Base-by-base conservation (phyloP, 2,113 vertebrate species). In the Fukomys damarensis region DNA sequence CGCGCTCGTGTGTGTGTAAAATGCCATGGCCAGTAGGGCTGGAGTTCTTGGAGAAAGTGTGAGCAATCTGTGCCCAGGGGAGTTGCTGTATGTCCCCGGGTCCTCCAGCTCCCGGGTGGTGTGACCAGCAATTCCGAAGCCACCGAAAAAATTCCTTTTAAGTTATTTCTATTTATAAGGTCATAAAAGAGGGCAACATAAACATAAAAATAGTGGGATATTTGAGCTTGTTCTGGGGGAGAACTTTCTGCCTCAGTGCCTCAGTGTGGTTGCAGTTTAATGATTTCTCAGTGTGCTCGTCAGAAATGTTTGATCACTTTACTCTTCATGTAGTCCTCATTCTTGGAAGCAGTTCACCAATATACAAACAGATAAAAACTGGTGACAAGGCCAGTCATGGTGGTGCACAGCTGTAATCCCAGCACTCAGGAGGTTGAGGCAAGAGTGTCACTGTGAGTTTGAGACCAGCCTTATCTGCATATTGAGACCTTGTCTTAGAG, bases 41-140 rank as follows among this genome's bases (percentile, higher is more conserved):
- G 46, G 77, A 19, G 43, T 52, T 46, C 43, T 46, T 22, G 28
- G 26, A 70, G 68, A 38, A 41, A 24, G 41, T 72, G 68, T 4
- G 9, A 24, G 9, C 20, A 10, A 72, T 72, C 38, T 26, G 38
- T 72, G n/a, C 68, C 38, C 20, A 68, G 35, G 17, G 38, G 68
- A 9, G 22, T 19, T 10, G n/a, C 10, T 70, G 28, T 3, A 5
- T 11, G 13, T 70, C 68, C 3, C n/a, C 4, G 8, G n/a, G 1
- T 10, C n/a, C 38, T 6, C 38, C 38, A 26, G 70, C 70, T 43
- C 41, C 22, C 28, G 24, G 20, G 13, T 28, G 17, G 38, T 43
- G 41, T 43, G 12, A 74, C 70, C 41, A 46, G 41, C 72, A 28
- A 13, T 22, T 28, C 24, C 5, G 24, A 28, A 74, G 24, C 41